Evolutionary conservation across 1,140 invertebrate species (phyloP).

Genomic region (Brachionus calyciflorus): DNA sequence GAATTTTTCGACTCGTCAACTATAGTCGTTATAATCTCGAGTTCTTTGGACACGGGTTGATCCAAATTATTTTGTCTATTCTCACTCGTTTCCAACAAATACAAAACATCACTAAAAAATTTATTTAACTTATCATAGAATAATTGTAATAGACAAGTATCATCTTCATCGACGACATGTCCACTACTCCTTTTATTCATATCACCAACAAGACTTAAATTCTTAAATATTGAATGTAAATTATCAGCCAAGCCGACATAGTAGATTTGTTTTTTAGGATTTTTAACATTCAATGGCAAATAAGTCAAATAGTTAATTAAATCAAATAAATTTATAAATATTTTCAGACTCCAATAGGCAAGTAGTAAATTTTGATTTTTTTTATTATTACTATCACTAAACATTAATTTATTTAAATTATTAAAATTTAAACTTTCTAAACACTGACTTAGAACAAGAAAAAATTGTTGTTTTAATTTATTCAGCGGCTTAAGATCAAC

Average conservation of each 20-base stretch:
- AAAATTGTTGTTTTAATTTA: not conserved
- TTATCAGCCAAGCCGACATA: constrained; percentile 3
- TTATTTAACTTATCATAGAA: constrained; percentile 9
- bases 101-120: not conserved
- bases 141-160: not conserved
- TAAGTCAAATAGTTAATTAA: not conserved
- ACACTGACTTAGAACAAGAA: not conserved
- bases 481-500: not conserved
- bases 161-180: not conserved
- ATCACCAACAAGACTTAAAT: not conserved
- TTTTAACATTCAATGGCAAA: not conserved
- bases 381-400: no score
- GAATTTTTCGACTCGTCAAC: constrained; percentile 15
- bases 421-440: not conserved
- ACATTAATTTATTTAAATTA: no score
- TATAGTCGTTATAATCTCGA: constrained; percentile 35
- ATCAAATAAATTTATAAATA: not conserved
- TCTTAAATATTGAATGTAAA: not conserved
- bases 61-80: not conserved
- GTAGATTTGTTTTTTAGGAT: not conserved
- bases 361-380: no score
- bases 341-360: no score
- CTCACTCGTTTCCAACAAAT: not conserved
- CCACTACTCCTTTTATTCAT: not conserved
- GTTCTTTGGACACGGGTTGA: not conserved